Evolutionary conservation across 2,797 vertebrate species (phyloP).

Genomic region (Tiaroga cobitis): DNA sequence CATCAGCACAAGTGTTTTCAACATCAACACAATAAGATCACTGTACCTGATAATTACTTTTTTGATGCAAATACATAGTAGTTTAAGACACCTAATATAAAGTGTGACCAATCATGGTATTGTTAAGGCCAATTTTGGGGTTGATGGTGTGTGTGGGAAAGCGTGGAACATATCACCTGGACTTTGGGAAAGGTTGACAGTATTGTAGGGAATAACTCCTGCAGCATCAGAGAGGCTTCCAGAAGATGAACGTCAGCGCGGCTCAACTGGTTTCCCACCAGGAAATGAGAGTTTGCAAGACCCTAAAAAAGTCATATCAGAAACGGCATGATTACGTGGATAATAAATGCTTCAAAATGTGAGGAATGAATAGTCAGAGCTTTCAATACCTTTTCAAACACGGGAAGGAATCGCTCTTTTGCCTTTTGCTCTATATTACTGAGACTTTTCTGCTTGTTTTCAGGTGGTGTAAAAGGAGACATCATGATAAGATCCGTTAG

Average conservation of each 20-base stretch:
- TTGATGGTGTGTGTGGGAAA: background rate
- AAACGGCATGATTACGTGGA: background rate
- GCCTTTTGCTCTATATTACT: conserved; percentile 77
- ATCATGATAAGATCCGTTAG: conserved; percentile 81
- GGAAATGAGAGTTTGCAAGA: conserved; percentile 75
- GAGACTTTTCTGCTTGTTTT: conserved; percentile 69
- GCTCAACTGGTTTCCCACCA: conserved; percentile 86
- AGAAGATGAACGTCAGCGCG: conserved; percentile 86
- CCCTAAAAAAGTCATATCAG: conserved; percentile 69
- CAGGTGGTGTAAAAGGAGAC: conserved; percentile 68
- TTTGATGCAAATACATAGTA: background rate
- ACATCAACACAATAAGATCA: background rate
- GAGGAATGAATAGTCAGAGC: background rate
- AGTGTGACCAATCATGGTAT: background rate
- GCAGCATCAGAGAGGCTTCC: conserved; percentile 82
- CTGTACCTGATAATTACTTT: background rate
- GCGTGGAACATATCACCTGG: conserved; percentile 72
- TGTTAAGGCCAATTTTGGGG: background rate
- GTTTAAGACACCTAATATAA: background rate
- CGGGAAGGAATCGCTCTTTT: conserved; percentile 81
- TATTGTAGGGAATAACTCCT: conserved; percentile 81
- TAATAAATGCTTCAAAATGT: background rate
- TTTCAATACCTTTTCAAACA: conserved; percentile 84
- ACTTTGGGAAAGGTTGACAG: conserved; percentile 78
- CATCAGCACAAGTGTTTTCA: background rate